Conservation (phyloP, 2,888 invertebrate genomes). For the Branchipolynoe longqiensis region DNA sequence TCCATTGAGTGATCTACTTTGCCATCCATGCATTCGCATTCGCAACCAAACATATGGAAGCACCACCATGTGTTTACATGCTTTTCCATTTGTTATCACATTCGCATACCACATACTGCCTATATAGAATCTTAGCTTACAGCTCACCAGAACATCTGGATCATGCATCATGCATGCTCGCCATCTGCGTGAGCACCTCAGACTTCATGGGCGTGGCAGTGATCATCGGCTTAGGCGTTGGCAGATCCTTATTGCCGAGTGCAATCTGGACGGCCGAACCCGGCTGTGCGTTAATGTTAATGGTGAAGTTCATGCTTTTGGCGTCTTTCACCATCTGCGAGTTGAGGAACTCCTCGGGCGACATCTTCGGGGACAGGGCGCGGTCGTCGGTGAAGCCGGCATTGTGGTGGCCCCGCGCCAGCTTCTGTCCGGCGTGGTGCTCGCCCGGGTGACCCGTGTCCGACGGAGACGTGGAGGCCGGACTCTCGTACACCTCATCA, state of each 20-base stretch:
- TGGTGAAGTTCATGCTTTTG: conserved; percentile 52
- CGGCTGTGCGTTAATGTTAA: conserved; percentile 58
- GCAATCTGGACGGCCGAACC: conserved; percentile 57
- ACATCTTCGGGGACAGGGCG: conserved; percentile 38
- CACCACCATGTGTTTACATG: no score
- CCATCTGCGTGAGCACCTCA: conserved; percentile 5
- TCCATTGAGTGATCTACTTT: no score
- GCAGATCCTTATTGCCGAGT: conserved; percentile 26
- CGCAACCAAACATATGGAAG: no score
- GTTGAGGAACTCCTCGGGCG: conserved; percentile 34
- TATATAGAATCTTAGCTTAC: no score
- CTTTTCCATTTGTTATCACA: no score
- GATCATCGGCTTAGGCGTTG: conserved; percentile 46
- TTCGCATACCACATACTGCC: no score
- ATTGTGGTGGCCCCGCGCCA: not conserved
- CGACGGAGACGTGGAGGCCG: conserved; percentile 14
- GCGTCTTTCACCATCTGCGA: conserved; percentile 11
- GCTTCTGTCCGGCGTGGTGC: not conserved
- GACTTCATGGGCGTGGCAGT: conserved; percentile 40
- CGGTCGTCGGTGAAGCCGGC: not conserved
- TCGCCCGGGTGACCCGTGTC: not conserved
- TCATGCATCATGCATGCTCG: not conserved
- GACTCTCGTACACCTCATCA: not conserved
- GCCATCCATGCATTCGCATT: no score
- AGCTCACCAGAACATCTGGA: no score